Base-by-base conservation (phyloP, 2,888 invertebrate genomes). In the Allygus modestus region DNA sequence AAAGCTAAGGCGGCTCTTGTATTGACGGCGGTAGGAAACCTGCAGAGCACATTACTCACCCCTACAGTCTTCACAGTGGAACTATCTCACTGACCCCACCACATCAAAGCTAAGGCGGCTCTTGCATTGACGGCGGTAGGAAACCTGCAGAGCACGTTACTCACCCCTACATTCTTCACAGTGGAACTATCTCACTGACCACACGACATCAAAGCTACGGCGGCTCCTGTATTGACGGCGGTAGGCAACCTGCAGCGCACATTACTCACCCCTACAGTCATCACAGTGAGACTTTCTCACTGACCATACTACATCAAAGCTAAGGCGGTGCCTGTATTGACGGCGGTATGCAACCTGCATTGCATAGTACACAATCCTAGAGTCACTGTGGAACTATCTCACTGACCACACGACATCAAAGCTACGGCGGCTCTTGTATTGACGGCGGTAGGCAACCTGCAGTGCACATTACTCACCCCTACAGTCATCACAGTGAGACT, bases 351-450 rank as follows among this genome's bases (percentile, higher is more conserved):
- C 17, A 15, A 15, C 46, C 46, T 15, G 46, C 46, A 46, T 46
- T 46, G 46, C 46, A 46, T 15, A 37, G 5, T 46, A 46, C 46
- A 46, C 46, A 46, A 37, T 9, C 46, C 1, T 46, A 12, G 9
- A 1, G 15, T 46, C 46, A 46, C 17, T 15, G 17, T 37, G 37
- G 37, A 37, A 37, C 4, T 15, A 46, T 46, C 46, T 11, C 1
- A 11, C 46, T 46, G 46, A 46, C 46, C 46, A 46, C 46, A 46
- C 46, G 46, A 46, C 46, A 46, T 46, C 46, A 46, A 46, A 46
- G 46, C 46, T 15, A 15, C 5, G 37, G 37, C 37, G 4, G 37
- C 37, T 9, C 37, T 15, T 17, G 17, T 46, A 46, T 46, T 15
- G 46, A 46, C 46, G 46, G 46, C 2, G 46, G 46, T 17, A 15